These are phyloP conservation scores for Minunthozetes semirufus DNA, from an alignment of 2,888 invertebrate species.

Conservation along the genomic window DNA sequence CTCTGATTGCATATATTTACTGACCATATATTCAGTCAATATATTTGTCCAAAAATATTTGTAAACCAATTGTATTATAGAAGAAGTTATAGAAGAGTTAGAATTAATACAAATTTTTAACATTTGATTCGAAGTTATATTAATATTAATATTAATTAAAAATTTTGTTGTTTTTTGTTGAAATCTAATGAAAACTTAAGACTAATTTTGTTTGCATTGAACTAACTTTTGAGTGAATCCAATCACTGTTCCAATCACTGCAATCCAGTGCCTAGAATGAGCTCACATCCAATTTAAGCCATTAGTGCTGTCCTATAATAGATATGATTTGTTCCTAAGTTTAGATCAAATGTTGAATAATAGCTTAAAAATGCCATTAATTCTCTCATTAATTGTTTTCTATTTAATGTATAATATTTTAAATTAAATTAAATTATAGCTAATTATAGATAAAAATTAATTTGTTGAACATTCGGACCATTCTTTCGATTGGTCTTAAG, in stretches of 20 bases:
- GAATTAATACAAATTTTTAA: conserved; percentile 23
- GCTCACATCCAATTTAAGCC: neutral
- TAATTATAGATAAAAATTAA: conserved; percentile 6
- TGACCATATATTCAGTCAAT: conserved; percentile 17
- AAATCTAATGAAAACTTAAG: conserved; percentile 6
- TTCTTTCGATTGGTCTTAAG: neutral
- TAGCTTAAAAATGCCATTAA: neutral
- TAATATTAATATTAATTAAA: neutral
- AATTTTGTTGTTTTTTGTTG: conserved; percentile 10
- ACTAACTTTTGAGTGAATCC: conserved; percentile 28
- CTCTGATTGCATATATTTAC: neutral
- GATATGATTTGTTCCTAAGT: conserved; percentile 10
- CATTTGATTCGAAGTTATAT: conserved; percentile 18
- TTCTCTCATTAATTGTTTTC: neutral
- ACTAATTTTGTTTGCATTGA: conserved; percentile 26
- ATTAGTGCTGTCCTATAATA: neutral
- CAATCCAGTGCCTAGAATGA: neutral
- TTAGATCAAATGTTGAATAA: neutral
- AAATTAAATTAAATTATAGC: neutral
- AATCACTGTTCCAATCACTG: conserved; percentile 20
- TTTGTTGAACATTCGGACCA: conserved; percentile 12
- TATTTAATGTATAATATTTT: neutral
- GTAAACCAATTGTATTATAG: conserved; percentile 17
- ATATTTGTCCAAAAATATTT: conserved; percentile 28
- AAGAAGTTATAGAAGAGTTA: conserved; percentile 7